Conservation (phyloP, 2,888 invertebrate species). For the Blastobasis adustella region DNA sequence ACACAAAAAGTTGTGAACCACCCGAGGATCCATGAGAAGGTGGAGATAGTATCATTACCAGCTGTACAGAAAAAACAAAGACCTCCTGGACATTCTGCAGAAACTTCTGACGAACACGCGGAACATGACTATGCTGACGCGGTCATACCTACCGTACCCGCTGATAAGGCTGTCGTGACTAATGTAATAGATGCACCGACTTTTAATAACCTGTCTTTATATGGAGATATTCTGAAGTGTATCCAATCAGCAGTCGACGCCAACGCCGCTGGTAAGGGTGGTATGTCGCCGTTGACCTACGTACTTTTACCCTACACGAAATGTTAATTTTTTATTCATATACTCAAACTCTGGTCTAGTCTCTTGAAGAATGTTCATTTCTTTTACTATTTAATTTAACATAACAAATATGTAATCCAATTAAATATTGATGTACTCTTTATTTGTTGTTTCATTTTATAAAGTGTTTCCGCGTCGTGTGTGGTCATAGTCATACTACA, state of each 20-base stretch:
- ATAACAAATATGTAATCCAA: too few relatives aligned
- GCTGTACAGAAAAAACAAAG: neutral
- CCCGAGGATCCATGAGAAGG: too few relatives aligned
- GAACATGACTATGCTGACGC: constrained; percentile 8
- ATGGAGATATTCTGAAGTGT: constrained; percentile 50
- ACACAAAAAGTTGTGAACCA: too few relatives aligned
- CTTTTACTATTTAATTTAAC: too few relatives aligned
- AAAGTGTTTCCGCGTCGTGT: too few relatives aligned
- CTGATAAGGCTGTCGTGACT: neutral
- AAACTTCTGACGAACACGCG: constrained; percentile 15
- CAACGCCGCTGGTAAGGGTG: constrained; percentile 18
- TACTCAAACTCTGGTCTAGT: too few relatives aligned
- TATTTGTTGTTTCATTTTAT: too few relatives aligned
- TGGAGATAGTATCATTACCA: too few relatives aligned
- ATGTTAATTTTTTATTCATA: constrained; percentile 22
- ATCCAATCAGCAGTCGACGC: constrained; percentile 38
- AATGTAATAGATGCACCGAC: constrained; percentile 8
- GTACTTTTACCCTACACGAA: constrained; percentile 42
- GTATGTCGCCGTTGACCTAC: constrained; percentile 48
- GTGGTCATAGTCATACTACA: too few relatives aligned
- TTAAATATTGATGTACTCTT: too few relatives aligned
- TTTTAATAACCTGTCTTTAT: constrained; percentile 25
- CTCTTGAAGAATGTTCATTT: too few relatives aligned
- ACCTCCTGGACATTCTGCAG: constrained; percentile 4
- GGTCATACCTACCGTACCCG: constrained; percentile 6